A percentile compares a stretch with the other conserved stretches of the same genome.
These are phyloP conservation scores for Microplitis demolitor DNA, from an alignment of 1,140 invertebrate genomes.

Conservation along the genomic window DNA sequence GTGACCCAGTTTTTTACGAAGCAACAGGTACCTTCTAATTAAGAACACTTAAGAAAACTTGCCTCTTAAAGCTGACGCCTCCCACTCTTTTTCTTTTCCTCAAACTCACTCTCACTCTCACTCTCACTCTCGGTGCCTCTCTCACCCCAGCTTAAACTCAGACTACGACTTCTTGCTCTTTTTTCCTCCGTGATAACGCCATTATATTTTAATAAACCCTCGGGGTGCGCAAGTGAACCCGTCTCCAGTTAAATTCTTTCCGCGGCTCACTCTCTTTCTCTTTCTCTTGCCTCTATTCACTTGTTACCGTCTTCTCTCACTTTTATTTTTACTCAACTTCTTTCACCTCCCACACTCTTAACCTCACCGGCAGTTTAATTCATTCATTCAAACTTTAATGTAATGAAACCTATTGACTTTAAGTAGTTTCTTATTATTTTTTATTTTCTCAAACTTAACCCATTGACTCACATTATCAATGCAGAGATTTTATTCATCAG, in stretches of 20 bases:
- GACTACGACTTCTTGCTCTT: slow-evolving; percentile 48
- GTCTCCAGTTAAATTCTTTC: slow-evolving; percentile 33
- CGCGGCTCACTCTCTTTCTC: slow-evolving; percentile 29
- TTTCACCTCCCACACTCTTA: not conserved
- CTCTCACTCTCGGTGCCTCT: not conserved
- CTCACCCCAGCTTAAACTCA: too few relatives aligned
- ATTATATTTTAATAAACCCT: slow-evolving; percentile 58
- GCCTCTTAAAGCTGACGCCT: slow-evolving; percentile 62
- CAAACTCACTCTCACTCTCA: too few relatives aligned
- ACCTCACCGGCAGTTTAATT: not conserved
- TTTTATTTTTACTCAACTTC: slow-evolving; percentile 1
- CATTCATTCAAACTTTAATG: not conserved
- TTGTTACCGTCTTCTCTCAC: not conserved
- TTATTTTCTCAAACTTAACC: too few relatives aligned
- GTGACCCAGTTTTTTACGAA: slow-evolving; percentile 63
- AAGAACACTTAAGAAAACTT: slow-evolving; percentile 65
- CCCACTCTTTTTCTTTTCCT: slow-evolving; percentile 38
- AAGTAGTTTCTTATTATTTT: too few relatives aligned
- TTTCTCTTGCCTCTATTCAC: not conserved
- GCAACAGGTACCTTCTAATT: slow-evolving; percentile 64
- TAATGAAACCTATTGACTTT: not conserved
- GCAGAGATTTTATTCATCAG: too few relatives aligned
- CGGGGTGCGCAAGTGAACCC: slow-evolving; percentile 13
- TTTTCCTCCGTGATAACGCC: slow-evolving; percentile 48
- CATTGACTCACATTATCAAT: too few relatives aligned